These are phyloP conservation scores for Smutsia gigantea DNA, from an alignment of 2,797 vertebrate species.

Conservation along the genomic window DNA sequence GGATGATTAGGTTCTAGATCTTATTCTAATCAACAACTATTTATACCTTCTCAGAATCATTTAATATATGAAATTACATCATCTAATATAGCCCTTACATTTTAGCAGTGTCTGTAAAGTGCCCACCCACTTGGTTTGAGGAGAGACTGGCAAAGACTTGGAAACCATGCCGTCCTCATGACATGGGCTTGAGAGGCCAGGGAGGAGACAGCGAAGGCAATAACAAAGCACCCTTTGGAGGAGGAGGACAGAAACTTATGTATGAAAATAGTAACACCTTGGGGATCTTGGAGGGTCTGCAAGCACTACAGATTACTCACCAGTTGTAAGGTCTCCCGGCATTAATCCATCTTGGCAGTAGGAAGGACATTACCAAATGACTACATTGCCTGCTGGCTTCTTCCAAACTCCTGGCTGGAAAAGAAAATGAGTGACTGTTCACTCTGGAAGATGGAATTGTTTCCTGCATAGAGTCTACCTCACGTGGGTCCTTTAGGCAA, in stretches of 20 bases:
- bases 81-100: neutral
- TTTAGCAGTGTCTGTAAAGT: constrained; percentile 33
- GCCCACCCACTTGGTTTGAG: constrained; percentile 24
- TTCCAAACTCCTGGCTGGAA: constrained; percentile 75
- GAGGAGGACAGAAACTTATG: constrained; percentile 63
- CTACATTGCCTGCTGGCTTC: constrained; percentile 71
- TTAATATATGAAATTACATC: constrained; percentile 46
- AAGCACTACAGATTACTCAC: constrained; percentile 76
- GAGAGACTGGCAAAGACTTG: constrained; percentile 20
- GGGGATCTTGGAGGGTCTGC: constrained; percentile 69
- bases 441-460: constrained; percentile 61
- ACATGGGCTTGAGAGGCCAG: neutral
- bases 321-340: constrained; percentile 77
- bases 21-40: constrained; percentile 53
- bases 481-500: constrained; percentile 72
- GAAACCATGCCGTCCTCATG: constrained; percentile 21
- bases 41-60: constrained; percentile 15
- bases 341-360: constrained; percentile 78
- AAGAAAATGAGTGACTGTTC: constrained; percentile 65
- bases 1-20: constrained; percentile 42
- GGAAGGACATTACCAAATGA: constrained; percentile 73
- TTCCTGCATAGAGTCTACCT: constrained; percentile 65
- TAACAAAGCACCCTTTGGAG: constrained; percentile 72
- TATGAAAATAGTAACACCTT: constrained; percentile 75
- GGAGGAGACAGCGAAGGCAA: constrained; percentile 46